Conservation (phyloP, 2,113 vertebrate species). For the Hyaena hyaena region DNA sequence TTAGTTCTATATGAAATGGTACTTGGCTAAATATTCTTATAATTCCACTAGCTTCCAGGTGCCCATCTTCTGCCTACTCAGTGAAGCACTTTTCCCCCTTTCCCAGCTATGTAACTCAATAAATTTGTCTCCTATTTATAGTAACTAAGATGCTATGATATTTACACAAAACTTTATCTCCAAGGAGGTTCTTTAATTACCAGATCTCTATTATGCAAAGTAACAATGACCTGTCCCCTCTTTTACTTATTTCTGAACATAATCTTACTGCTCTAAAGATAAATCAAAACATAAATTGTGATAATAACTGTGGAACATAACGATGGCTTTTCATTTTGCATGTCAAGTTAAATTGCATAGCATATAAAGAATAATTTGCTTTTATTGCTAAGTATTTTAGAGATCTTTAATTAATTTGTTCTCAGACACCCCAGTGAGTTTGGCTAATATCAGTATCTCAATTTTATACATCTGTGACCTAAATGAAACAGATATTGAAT, state of each 20-base stretch:
- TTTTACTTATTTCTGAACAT: background rate
- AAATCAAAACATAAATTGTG: background rate
- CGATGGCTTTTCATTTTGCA: background rate
- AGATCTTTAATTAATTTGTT: background rate
- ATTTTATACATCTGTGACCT: background rate
- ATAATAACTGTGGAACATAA: background rate
- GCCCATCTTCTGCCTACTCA: background rate
- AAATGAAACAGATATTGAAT: background rate
- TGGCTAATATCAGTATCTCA: background rate
- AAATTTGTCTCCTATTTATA: background rate
- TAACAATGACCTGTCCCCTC: background rate
- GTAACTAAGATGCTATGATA: background rate
- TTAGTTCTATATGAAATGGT: background rate
- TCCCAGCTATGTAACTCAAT: background rate
- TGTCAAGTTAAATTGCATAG: background rate
- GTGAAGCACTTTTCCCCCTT: background rate
- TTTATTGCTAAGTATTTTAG: background rate
- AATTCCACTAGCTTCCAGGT: background rate
- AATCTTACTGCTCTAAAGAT: background rate
- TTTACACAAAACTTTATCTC: background rate
- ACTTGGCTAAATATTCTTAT: background rate
- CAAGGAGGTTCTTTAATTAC: background rate
- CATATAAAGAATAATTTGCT: background rate
- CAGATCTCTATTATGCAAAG: background rate
- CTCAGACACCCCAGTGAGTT: background rate